Conservation (phyloP, 1,140 invertebrate species). For the Pentalonia nigronervosa region DNA sequence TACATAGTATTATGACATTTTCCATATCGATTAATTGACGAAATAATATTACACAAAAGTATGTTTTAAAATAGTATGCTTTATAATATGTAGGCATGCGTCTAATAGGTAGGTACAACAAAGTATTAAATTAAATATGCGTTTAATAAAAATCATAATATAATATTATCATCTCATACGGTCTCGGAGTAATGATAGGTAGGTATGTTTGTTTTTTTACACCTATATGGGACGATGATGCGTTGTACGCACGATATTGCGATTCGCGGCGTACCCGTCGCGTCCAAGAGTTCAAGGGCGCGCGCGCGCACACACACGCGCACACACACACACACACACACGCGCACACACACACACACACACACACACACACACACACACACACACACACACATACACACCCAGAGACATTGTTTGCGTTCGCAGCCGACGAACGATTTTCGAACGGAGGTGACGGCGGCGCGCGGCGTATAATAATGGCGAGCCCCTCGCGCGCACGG, state of each 20-base stretch:
- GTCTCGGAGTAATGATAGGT: neutral
- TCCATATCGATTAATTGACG: neutral
- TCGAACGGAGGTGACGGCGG: neutral
- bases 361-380: neutral
- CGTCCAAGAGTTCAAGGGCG: conserved; percentile 52
- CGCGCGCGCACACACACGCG: neutral
- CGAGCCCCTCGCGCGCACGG: too few species aligned
- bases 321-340: too few species aligned
- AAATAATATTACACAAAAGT: neutral
- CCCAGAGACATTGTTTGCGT: neutral
- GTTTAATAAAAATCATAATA: neutral
- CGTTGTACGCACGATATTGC: neutral
- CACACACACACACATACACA: too few species aligned
- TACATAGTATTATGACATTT: neutral
- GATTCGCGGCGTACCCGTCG: neutral
- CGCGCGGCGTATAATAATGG: neutral
- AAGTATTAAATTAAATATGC: neutral
- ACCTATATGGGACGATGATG: neutral
- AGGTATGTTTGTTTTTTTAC: neutral
- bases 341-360: neutral
- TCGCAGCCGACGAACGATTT: neutral
- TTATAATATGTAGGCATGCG: neutral
- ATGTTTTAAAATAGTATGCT: neutral
- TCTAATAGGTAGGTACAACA: too few species aligned
- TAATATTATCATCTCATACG: neutral